A percentile compares a stretch with the other conserved stretches of the same genome.
phyloP scores from a whole-genome alignment of 2,888 invertebrate species.

The Pseudolycoriella hygida region DNA sequence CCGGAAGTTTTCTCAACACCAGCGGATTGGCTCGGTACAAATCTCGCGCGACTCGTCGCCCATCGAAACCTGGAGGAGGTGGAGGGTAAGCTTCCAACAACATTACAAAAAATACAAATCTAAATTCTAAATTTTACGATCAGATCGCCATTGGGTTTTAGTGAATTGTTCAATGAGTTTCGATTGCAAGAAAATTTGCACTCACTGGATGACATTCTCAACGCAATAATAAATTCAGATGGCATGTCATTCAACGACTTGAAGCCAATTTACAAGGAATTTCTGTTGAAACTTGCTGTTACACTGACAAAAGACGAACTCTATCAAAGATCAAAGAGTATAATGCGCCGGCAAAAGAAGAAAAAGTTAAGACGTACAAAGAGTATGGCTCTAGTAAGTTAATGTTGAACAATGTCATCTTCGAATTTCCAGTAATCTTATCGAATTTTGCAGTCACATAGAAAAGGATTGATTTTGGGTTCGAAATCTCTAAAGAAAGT shows the following conservation, averaged over 20 bases:
- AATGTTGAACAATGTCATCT: constrained; percentile 6
- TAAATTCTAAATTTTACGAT: not conserved
- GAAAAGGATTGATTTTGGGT: constrained; percentile 40
- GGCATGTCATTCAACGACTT: constrained; percentile 88
- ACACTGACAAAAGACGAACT: constrained; percentile 84
- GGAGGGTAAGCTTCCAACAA: constrained; percentile 40
- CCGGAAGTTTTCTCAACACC: constrained; percentile 70
- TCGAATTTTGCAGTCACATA: constrained; percentile 30
- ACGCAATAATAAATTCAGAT: constrained; percentile 76
- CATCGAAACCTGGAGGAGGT: constrained; percentile 17
- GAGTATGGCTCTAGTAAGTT: constrained; percentile 30
- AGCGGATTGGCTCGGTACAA: constrained; percentile 61
- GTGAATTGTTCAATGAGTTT: constrained; percentile 74
- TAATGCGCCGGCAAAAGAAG: constrained; percentile 71
- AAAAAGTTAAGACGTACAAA: constrained; percentile 39
- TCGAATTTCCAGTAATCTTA: constrained; percentile 17
- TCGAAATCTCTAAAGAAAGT: constrained; percentile 42
- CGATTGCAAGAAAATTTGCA: constrained; percentile 74
- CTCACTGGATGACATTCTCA: constrained; percentile 73
- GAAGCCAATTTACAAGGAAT: constrained; percentile 82
- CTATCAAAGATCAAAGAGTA: constrained; percentile 74
- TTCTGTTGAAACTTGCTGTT: constrained; percentile 68
- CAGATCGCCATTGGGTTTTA: constrained; percentile 70
- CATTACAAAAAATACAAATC: too few species aligned
- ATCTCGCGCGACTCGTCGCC: constrained; percentile 32